Evolutionary conservation across 1,140 invertebrate species (phyloP).

Genomic region (Babylonia areolata): DNA sequence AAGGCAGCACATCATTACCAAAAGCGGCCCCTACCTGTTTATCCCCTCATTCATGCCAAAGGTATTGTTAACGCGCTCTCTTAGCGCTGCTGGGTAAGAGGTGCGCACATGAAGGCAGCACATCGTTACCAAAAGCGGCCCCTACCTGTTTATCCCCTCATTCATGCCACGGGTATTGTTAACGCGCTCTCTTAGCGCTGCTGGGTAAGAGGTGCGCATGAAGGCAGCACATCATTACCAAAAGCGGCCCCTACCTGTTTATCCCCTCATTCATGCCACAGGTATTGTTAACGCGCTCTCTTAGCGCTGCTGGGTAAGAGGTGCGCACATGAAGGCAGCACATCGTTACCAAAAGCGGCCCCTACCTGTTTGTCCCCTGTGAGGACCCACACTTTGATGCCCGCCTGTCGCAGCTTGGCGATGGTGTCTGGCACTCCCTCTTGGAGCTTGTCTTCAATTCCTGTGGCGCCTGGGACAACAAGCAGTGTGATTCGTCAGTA

Average conservation of each 20-base stretch:
- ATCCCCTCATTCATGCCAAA: too few relatives aligned
- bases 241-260: too few relatives aligned
- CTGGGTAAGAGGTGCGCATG: background rate
- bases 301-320: too few relatives aligned
- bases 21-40: background rate
- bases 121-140: too few relatives aligned
- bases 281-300: too few relatives aligned
- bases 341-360: too few relatives aligned
- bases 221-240: background rate
- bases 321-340: background rate
- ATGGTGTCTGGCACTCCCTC: conserved; percentile 91
- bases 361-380: conserved; percentile 91
- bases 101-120: background rate
- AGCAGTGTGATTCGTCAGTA: too few relatives aligned
- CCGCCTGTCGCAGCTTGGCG: conserved; percentile 86
- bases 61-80: too few relatives aligned
- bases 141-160: background rate
- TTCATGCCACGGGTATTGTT: too few relatives aligned
- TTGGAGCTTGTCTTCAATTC: conserved; percentile 94
- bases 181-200: too few relatives aligned
- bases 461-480: conserved; percentile 76
- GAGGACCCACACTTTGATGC: conserved; percentile 85
- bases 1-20: background rate
- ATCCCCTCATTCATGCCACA: too few relatives aligned
- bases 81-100: background rate